Percentiles rank a stretch among this genome's conserved stretches.
These are phyloP conservation scores for Mesitornis unicolor DNA, from an alignment of 2,113 vertebrate species.

Conservation along the genomic window DNA sequence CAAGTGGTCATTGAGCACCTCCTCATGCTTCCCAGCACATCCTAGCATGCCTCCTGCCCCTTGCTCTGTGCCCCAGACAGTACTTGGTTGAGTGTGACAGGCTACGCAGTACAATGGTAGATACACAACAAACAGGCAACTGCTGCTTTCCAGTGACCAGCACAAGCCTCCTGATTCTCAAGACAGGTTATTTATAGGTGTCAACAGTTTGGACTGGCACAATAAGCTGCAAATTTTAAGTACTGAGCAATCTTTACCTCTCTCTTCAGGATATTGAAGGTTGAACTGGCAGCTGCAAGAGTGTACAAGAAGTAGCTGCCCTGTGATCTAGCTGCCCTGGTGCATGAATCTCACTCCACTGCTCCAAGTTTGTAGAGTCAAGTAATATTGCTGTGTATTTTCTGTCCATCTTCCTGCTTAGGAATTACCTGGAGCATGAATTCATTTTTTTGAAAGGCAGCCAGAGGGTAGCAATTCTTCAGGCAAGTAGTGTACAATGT, in stretches of 20 bases:
- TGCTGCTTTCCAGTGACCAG: background rate
- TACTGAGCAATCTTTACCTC: background rate
- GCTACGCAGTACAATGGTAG: fast-evolving
- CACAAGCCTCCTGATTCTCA: background rate
- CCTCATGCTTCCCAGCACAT: background rate
- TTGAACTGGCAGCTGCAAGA: background rate
- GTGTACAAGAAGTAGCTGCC: background rate
- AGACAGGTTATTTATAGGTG: background rate
- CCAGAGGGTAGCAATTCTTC: background rate
- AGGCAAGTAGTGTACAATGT: background rate
- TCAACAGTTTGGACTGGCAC: background rate
- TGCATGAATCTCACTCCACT: background rate
- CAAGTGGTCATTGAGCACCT: background rate
- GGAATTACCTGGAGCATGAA: background rate
- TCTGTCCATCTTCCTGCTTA: background rate
- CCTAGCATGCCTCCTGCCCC: fast-evolving
- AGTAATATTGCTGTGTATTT: background rate
- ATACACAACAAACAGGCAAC: background rate
- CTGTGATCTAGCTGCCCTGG: fast-evolving
- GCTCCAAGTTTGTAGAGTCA: background rate
- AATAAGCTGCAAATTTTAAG: background rate
- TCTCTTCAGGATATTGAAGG: background rate
- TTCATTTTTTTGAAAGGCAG: background rate
- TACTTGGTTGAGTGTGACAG: background rate
- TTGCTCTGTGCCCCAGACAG: background rate